These are phyloP conservation scores for Novumbra hubbsi DNA, from an alignment of 2,797 vertebrate species.

Conservation along the genomic window DNA sequence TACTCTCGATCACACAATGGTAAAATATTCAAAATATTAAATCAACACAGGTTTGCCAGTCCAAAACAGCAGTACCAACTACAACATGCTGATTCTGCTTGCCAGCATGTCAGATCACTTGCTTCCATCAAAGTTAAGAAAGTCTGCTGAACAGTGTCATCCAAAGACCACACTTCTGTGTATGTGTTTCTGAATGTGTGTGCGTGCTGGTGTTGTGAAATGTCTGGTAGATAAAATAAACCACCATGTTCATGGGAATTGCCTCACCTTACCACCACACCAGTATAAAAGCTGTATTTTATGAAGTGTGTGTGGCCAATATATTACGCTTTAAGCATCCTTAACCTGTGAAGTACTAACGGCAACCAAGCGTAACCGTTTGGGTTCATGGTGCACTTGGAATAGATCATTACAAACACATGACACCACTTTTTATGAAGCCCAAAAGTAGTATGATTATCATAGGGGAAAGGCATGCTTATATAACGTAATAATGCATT, in stretches of 20 bases:
- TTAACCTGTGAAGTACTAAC: neutral
- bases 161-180: neutral
- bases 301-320: conserved; percentile 20
- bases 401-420: conserved; percentile 45
- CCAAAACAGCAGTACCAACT: too few species aligned
- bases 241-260: too few species aligned
- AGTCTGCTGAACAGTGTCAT: too few species aligned
- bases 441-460: neutral
- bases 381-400: conserved; percentile 45
- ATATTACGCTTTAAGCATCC: conserved; percentile 3
- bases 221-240: too few species aligned
- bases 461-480: neutral
- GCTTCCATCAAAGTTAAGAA: too few species aligned
- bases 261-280: neutral
- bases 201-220: neutral
- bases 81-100: too few species aligned
- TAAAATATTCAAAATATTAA: too few species aligned
- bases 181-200: conserved; percentile 12
- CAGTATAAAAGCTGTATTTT: conserved; percentile 30
- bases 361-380: neutral
- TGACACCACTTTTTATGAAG: conserved; percentile 46
- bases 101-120: too few species aligned
- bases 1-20: too few species aligned
- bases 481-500: neutral
- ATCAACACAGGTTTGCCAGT: too few species aligned